A percentile compares a stretch with the other conserved stretches of the same genome.
These are phyloP conservation scores for Notarius lentiginosus DNA, from an alignment of 2,113 vertebrate species.

Conservation along the genomic window DNA sequence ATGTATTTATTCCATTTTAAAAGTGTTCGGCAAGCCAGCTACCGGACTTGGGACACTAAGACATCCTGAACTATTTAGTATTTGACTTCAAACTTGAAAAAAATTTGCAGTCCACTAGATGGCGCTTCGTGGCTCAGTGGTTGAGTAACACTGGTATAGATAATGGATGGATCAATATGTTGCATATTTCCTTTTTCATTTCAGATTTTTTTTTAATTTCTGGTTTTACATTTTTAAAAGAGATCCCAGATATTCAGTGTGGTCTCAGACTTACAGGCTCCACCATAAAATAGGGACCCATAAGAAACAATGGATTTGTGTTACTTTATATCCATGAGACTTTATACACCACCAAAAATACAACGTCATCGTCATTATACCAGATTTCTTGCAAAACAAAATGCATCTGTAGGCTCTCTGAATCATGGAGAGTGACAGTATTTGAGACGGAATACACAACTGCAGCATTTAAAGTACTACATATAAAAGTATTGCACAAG, in stretches of 20 bases:
- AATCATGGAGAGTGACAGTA: background rate
- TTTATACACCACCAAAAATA: background rate
- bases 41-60: no score
- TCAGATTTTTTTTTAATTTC: no score
- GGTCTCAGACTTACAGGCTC: background rate
- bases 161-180: background rate
- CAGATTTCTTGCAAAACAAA: background rate
- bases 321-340: background rate
- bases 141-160: no score
- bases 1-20: no score
- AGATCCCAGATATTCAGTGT: background rate
- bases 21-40: no score
- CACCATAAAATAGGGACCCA: background rate
- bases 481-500: background rate
- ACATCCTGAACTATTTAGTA: no score
- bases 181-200: background rate
- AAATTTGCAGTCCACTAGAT: no score
- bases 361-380: background rate
- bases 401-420: background rate
- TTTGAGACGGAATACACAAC: background rate
- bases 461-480: background rate
- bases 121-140: no score
- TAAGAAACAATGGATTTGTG: background rate
- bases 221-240: background rate
- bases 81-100: no score